phyloP scores from a whole-genome alignment of 2,888 invertebrate species.

The Lepetodrilus schrolli region DNA sequence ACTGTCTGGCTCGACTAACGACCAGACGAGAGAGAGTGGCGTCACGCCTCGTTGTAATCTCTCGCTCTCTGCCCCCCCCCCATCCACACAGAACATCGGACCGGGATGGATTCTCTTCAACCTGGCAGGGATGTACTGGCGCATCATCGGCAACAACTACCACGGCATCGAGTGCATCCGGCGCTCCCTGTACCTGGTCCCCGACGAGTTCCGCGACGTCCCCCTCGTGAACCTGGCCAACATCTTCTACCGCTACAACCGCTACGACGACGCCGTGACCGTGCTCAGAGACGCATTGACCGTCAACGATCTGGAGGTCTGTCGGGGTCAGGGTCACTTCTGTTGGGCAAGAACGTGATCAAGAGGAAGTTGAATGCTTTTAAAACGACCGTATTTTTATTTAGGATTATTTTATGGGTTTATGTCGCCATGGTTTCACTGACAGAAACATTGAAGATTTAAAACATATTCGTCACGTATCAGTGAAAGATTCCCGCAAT shows the following conservation, averaged over 20 bases:
- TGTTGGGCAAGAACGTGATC: too few species aligned
- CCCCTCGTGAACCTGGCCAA: slow-evolving; percentile 84
- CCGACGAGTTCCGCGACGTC: slow-evolving; percentile 80
- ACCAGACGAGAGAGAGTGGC: too few species aligned
- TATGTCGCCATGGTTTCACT: too few species aligned
- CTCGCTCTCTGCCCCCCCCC: background rate
- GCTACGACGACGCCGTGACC: slow-evolving; percentile 81
- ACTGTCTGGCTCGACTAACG: too few species aligned
- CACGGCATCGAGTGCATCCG: slow-evolving; percentile 84
- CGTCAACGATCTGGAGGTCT: slow-evolving; percentile 81
- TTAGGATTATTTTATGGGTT: too few species aligned
- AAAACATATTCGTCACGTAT: too few species aligned
- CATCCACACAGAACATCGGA: slow-evolving; percentile 80
- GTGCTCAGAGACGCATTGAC: slow-evolving; percentile 81
- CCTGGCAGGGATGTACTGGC: slow-evolving; percentile 86
- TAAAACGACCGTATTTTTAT: too few species aligned
- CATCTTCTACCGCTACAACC: slow-evolving; percentile 79
- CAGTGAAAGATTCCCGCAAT: too few species aligned
- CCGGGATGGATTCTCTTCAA: slow-evolving; percentile 85
- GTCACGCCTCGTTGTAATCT: background rate
- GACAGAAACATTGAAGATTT: too few species aligned
- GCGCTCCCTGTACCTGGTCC: slow-evolving; percentile 79
- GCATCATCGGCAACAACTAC: slow-evolving; percentile 82
- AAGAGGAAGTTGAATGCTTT: too few species aligned
- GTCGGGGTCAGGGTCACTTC: too few species aligned